Evolutionary conservation across 2,113 vertebrate species (phyloP).

Genomic region (Hyla sarda): DNA sequence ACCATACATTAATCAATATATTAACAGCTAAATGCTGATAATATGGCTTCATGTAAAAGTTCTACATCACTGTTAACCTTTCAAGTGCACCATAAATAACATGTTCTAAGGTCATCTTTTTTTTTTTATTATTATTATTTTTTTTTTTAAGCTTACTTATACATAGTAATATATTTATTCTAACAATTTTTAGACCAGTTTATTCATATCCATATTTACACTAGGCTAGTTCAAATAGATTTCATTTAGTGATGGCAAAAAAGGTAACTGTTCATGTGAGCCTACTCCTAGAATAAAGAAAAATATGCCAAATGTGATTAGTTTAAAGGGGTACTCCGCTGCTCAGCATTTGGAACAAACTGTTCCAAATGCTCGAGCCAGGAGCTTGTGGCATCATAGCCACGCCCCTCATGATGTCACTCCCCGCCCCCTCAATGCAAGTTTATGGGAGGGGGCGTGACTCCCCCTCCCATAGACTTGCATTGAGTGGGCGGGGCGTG

Average conservation of each 20-base stretch:
- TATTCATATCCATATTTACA: neutral
- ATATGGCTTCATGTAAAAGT: conserved; percentile 61
- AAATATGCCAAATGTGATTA: neutral
- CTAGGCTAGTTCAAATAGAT: neutral
- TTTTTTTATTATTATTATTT: neutral
- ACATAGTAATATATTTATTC: neutral
- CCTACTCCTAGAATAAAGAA: conserved; percentile 16
- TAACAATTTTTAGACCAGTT: conserved; percentile 1
- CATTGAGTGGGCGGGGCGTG: too few species aligned
- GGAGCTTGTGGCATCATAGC: too few species aligned
- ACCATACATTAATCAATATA: conserved; percentile 20
- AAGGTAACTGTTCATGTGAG: neutral
- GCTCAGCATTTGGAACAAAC: too few species aligned
- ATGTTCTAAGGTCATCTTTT: conserved; percentile 36
- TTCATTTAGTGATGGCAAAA: neutral
- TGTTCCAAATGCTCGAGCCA: too few species aligned
- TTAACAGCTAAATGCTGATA: conserved; percentile 61
- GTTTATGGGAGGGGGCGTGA: too few species aligned
- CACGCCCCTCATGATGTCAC: too few species aligned
- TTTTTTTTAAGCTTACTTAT: conserved; percentile 15
- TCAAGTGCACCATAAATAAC: conserved; percentile 25
- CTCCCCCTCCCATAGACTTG: too few species aligned
- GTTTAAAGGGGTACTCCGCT: too few species aligned
- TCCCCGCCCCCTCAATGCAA: too few species aligned
- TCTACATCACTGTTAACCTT: conserved; percentile 49